Conservation (phyloP, 2,797 vertebrate genomes). For the Anas capensis region DNA sequence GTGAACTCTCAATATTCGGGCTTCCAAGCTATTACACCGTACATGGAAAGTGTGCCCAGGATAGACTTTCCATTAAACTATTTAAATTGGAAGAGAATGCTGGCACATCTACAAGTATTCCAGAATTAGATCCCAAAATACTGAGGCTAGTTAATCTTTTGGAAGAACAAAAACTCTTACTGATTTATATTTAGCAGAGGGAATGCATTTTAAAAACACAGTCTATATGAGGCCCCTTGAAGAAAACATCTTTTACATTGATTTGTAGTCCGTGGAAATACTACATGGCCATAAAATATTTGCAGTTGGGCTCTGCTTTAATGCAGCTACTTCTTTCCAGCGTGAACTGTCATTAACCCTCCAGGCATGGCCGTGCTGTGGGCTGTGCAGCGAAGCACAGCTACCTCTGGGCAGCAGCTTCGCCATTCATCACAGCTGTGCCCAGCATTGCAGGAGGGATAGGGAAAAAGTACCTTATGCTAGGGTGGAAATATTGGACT, state of each 20-base stretch:
- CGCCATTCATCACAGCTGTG: neutral
- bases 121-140: conserved; percentile 77
- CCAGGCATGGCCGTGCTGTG: neutral
- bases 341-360: conserved; percentile 48
- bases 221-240: conserved; percentile 69
- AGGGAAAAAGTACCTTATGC: neutral
- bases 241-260: conserved; percentile 73
- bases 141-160: conserved; percentile 74
- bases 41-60: conserved; percentile 74
- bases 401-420: neutral
- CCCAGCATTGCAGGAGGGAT: neutral
- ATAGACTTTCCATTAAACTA: conserved; percentile 75
- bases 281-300: conserved; percentile 50
- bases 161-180: conserved; percentile 74
- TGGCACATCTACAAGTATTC: conserved; percentile 75
- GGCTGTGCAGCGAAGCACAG: neutral
- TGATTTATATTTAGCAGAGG: conserved; percentile 77
- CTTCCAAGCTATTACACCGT: conserved; percentile 37
- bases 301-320: conserved; percentile 55
- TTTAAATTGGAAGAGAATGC: conserved; percentile 77
- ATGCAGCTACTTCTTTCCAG: neutral
- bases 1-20: conserved; percentile 42
- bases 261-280: conserved; percentile 70
- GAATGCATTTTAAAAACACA: conserved; percentile 69
- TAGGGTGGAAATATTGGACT: fast-evolving